These are phyloP conservation scores for Dryomyza anilis DNA, from an alignment of 2,888 invertebrate species.

Conservation along the genomic window DNA sequence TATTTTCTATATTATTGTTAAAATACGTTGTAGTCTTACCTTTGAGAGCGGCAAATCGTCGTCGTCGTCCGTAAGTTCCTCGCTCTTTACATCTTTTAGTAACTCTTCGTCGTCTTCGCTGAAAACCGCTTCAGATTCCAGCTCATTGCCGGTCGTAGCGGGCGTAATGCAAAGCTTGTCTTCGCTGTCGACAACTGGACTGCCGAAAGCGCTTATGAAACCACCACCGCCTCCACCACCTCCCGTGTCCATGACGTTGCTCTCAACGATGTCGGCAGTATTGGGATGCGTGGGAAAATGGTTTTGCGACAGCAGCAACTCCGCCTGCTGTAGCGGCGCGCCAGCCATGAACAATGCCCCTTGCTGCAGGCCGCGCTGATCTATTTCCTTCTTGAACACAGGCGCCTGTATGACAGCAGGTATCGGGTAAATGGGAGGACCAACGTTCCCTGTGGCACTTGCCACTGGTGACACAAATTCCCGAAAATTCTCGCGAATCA, in stretches of 20 bases:
- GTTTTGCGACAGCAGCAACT: constrained; percentile 38
- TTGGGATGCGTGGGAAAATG: constrained; percentile 34
- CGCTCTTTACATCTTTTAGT: constrained; percentile 55
- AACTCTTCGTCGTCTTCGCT: constrained; percentile 68
- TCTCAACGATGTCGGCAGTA: constrained; percentile 37
- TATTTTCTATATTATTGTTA: no score
- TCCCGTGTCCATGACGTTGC: constrained; percentile 23
- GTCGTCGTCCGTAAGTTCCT: constrained; percentile 61
- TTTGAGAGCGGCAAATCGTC: constrained; percentile 81
- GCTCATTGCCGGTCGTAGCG: constrained; percentile 54
- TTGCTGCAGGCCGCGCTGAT: constrained; percentile 43
- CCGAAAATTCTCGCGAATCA: constrained; percentile 88
- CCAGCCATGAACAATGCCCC: constrained; percentile 30
- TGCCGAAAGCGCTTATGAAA: constrained; percentile 11
- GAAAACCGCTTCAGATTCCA: constrained; percentile 50
- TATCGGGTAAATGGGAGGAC: constrained; percentile 44
- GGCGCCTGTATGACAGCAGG: constrained; percentile 45
- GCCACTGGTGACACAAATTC: constrained; percentile 69
- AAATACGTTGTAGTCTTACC: constrained; percentile 61
- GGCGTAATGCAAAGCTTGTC: constrained; percentile 42
- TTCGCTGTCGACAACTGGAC: constrained; percentile 39
- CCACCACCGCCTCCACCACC: constrained; percentile 24
- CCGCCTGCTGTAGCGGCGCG: constrained; percentile 33
- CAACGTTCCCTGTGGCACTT: constrained; percentile 38
- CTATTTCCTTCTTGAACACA: constrained; percentile 53